A percentile compares a stretch with the other conserved stretches of the same genome.
These are phyloP conservation scores for Procambarus virginalis DNA, from an alignment of 1,140 invertebrate genomes.

Conservation along the genomic window DNA sequence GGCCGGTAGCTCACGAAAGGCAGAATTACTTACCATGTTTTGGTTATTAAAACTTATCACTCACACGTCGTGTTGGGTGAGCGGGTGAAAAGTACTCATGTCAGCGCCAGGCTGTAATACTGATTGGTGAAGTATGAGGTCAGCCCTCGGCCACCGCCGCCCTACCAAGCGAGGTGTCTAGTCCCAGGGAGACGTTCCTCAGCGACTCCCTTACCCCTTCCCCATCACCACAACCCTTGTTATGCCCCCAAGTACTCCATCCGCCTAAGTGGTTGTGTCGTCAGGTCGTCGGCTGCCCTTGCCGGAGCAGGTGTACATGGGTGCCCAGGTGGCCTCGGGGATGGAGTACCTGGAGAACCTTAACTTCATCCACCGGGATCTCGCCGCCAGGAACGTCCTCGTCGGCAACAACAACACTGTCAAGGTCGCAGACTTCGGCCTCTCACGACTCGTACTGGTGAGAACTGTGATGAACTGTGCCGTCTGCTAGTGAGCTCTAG, in stretches of 20 bases:
- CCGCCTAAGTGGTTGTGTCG: not conserved
- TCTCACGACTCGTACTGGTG: constrained; percentile 75
- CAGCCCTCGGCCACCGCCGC: too few species aligned
- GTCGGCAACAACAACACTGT: constrained; percentile 78
- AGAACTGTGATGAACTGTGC: not conserved
- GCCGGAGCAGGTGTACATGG: constrained; percentile 78
- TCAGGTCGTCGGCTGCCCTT: constrained; percentile 3
- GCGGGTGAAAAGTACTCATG: too few species aligned
- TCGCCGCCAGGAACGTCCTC: constrained; percentile 80
- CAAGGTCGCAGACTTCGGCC: constrained; percentile 81
- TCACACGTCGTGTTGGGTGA: too few species aligned
- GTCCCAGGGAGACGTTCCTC: too few species aligned
- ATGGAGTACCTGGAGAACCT: constrained; percentile 72
- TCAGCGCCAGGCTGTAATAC: too few species aligned
- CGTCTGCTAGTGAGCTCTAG: too few species aligned
- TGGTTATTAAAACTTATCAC: too few species aligned
- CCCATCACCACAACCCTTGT: not conserved
- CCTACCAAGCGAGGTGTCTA: too few species aligned
- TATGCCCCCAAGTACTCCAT: not conserved
- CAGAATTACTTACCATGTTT: too few species aligned
- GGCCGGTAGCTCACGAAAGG: too few species aligned
- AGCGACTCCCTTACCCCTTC: not conserved
- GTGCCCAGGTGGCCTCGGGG: constrained; percentile 81
- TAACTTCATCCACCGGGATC: constrained; percentile 75
- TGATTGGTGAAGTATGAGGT: too few species aligned